Percentiles rank a stretch among this genome's conserved stretches.
Evolutionary conservation across 2,888 invertebrate species (phyloP).

Genomic region (Ctena decussata): DNA sequence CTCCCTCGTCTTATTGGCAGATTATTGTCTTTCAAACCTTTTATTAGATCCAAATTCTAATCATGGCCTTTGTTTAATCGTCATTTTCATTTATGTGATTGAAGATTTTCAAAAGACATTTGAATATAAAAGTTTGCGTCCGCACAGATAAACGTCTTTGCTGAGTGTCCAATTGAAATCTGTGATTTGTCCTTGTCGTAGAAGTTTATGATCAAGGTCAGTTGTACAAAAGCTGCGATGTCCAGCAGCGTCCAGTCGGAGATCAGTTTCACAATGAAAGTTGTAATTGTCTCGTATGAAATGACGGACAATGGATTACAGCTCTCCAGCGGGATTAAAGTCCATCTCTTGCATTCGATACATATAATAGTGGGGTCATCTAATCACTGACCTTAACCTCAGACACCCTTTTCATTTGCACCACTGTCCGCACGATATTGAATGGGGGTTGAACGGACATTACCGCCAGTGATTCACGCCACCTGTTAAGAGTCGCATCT

Average conservation of each 20-base stretch:
- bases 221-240: slow-evolving; percentile 69
- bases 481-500: slow-evolving; percentile 66
- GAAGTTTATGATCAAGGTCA: slow-evolving; percentile 61
- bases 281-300: slow-evolving; percentile 64
- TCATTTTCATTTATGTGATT: slow-evolving; percentile 67
- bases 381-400: slow-evolving; percentile 60
- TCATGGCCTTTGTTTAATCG: slow-evolving; percentile 61
- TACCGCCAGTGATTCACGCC: slow-evolving; percentile 59
- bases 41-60: slow-evolving; percentile 23
- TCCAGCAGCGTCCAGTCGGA: slow-evolving; percentile 50
- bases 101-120: slow-evolving; percentile 63
- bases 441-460: slow-evolving; percentile 58
- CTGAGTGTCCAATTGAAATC: slow-evolving; percentile 42
- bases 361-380: slow-evolving; percentile 64
- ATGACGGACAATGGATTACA: slow-evolving; percentile 63
- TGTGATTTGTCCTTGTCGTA: slow-evolving; percentile 65
- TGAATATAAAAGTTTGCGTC: slow-evolving; percentile 71
- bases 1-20: slow-evolving; percentile 45
- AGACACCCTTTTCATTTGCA: slow-evolving; percentile 51
- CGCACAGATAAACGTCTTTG: slow-evolving; percentile 41
- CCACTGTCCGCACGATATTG: slow-evolving; percentile 44
- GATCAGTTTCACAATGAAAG: slow-evolving; percentile 71
- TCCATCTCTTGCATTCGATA: slow-evolving; percentile 63
- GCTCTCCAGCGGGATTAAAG: slow-evolving; percentile 51
- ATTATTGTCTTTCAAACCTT: slow-evolving; percentile 65